Percentiles rank a stretch among this genome's conserved stretches.
These are phyloP conservation scores for Tautogolabrus adspersus DNA, from an alignment of 2,113 vertebrate genomes.

Conservation along the genomic window DNA sequence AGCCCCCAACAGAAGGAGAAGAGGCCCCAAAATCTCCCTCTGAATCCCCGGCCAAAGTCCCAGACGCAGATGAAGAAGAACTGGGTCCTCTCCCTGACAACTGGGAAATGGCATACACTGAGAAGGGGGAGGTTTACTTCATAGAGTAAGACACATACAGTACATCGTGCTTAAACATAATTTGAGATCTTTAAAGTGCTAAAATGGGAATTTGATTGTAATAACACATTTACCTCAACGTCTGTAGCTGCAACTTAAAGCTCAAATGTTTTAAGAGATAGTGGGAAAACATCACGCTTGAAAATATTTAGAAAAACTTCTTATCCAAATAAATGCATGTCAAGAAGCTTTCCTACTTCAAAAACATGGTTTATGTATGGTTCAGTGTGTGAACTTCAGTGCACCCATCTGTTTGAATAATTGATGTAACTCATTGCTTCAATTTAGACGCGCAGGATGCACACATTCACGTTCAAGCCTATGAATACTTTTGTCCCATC, in stretches of 20 bases:
- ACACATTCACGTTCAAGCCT: constrained; percentile 80
- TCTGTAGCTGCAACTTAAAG: too few species aligned
- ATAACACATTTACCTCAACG: background rate
- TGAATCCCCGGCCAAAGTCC: constrained; percentile 87
- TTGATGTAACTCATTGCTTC: constrained; percentile 49
- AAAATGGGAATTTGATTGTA: background rate
- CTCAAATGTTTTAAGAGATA: background rate
- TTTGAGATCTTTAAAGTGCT: background rate
- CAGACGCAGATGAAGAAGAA: constrained; percentile 91
- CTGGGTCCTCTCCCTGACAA: constrained; percentile 95
- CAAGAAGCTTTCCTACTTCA: background rate
- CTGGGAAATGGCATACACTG: constrained; percentile 99
- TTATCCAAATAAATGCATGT: background rate
- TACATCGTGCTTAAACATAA: background rate
- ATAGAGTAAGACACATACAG: constrained; percentile 91
- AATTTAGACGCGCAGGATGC: constrained; percentile 38
- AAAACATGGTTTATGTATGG: constrained; percentile 33
- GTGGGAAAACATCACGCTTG: too few species aligned
- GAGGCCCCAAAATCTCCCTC: constrained; percentile 85
- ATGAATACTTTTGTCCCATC: constrained; percentile 86
- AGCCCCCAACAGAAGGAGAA: constrained; percentile 88
- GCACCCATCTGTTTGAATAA: constrained; percentile 50
- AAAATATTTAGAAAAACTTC: background rate
- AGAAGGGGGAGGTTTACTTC: constrained; percentile 99
- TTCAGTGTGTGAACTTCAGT: constrained; percentile 44